A percentile compares a stretch with the other conserved stretches of the same genome.
These are phyloP conservation scores for Remorina albescens DNA, from an alignment of 2,797 vertebrate genomes.

Conservation along the genomic window DNA sequence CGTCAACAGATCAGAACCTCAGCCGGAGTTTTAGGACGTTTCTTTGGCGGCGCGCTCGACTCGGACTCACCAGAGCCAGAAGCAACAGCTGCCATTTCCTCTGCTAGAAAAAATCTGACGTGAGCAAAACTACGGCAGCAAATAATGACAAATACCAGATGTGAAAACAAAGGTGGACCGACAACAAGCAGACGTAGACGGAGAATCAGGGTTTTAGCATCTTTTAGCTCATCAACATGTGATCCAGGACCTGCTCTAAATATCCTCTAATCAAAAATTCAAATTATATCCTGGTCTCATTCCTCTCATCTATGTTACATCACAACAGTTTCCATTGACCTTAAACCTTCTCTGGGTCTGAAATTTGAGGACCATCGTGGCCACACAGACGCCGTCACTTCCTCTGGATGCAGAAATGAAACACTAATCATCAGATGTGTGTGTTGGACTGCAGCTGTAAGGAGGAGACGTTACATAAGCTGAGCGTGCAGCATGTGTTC, in stretches of 20 bases:
- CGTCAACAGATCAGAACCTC: background rate
- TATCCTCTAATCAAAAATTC: too few species aligned
- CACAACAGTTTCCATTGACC: too few species aligned
- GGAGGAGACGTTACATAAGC: slow-evolving; percentile 4
- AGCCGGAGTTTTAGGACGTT: background rate
- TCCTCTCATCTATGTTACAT: too few species aligned
- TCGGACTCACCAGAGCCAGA: background rate
- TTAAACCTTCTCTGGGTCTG: too few species aligned
- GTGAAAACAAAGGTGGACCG: background rate
- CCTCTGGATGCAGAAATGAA: background rate
- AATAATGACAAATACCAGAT: background rate
- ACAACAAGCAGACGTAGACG: too few species aligned
- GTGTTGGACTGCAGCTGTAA: background rate
- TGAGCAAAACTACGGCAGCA: background rate
- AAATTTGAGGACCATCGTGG: too few species aligned
- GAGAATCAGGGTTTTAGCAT: too few species aligned
- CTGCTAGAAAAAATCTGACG: background rate
- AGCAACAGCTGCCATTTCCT: background rate
- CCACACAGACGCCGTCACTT: too few species aligned
- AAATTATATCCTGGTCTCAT: too few species aligned
- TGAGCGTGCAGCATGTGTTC: slow-evolving; percentile 21
- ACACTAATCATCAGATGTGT: background rate
- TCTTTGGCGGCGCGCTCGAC: background rate
- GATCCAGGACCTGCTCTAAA: too few species aligned
- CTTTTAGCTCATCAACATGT: too few species aligned